A percentile compares a stretch with the other conserved stretches of the same genome.
These are phyloP conservation scores for Teinopalpus imperialis DNA, from an alignment of 2,888 invertebrate genomes.

Conservation along the genomic window DNA sequence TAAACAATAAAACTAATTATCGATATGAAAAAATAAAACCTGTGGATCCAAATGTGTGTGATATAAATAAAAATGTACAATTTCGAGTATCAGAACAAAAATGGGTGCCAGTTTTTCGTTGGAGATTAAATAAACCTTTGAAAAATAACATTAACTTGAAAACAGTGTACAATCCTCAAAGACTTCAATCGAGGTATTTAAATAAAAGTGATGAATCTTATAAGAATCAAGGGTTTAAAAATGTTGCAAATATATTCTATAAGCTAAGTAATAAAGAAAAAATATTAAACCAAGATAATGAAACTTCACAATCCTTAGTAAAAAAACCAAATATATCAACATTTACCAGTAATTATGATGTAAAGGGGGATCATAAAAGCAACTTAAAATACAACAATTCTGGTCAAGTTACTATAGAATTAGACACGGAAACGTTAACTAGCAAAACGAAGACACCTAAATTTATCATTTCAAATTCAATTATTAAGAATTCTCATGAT, in stretches of 20 bases:
- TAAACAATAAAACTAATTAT: conserved; percentile 3
- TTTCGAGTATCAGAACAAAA: conserved; percentile 4
- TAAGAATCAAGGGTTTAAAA: neutral
- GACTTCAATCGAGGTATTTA: neutral
- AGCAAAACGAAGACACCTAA: too few species aligned
- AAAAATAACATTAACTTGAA: neutral
- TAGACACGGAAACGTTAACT: too few species aligned
- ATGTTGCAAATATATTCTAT: neutral
- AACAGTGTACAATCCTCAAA: conserved; percentile 3
- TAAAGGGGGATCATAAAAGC: too few species aligned
- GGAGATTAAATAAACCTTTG: neutral
- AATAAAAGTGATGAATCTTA: neutral
- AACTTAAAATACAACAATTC: too few species aligned
- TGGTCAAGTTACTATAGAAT: too few species aligned
- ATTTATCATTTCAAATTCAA: too few species aligned
- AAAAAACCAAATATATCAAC: neutral
- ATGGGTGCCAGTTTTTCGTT: neutral
- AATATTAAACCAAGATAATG: neutral
- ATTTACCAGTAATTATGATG: neutral
- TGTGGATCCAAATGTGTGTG: neutral
- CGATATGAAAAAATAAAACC: neutral
- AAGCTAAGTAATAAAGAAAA: neutral
- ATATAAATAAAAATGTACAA: neutral
- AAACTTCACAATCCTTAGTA: neutral
- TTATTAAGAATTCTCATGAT: too few species aligned